Conservation (phyloP, 1,140 invertebrate genomes). For the Drosophila erecta region DNA sequence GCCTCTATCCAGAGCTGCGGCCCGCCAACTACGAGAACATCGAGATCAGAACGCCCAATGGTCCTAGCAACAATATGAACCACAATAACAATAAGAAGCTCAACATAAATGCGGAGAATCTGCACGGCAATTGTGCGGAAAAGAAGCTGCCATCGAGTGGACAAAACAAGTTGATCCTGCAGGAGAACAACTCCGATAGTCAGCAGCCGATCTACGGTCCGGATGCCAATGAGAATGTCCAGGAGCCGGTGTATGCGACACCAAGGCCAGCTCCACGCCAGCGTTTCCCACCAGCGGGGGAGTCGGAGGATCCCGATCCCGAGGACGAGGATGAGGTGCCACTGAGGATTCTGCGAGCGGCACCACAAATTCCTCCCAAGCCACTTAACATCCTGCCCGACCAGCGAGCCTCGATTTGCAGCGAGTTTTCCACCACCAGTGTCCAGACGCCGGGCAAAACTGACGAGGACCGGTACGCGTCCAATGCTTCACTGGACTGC, state of each 20-base stretch:
- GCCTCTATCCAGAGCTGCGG: slow-evolving; percentile 67
- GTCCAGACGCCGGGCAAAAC: not conserved
- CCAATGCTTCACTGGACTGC: slow-evolving; percentile 64
- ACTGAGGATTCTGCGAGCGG: slow-evolving; percentile 27
- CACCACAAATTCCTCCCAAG: slow-evolving; percentile 61
- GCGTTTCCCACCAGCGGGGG: slow-evolving; percentile 23
- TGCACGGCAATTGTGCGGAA: slow-evolving; percentile 58
- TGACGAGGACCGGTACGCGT: slow-evolving; percentile 49
- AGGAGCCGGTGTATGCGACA: slow-evolving; percentile 58
- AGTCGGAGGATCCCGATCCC: not conserved
- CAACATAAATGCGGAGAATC: slow-evolving; percentile 69
- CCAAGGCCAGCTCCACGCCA: slow-evolving; percentile 71
- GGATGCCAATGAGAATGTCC: slow-evolving; percentile 75
- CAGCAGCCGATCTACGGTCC: slow-evolving; percentile 70
- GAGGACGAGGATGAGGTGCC: slow-evolving; percentile 4
- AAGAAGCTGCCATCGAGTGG: slow-evolving; percentile 38
- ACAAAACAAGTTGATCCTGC: slow-evolving; percentile 66
- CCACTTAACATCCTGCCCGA: slow-evolving; percentile 42
- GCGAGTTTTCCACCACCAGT: slow-evolving; percentile 76
- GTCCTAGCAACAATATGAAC: slow-evolving; percentile 26
- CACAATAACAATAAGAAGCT: slow-evolving; percentile 62
- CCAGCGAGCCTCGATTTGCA: slow-evolving; percentile 66
- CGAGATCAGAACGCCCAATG: slow-evolving; percentile 43
- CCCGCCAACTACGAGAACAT: slow-evolving; percentile 78
- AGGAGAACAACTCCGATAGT: slow-evolving; percentile 45